Evolutionary conservation across 2,113 vertebrate species (phyloP).

Genomic region (Triplophysa siluroides): DNA sequence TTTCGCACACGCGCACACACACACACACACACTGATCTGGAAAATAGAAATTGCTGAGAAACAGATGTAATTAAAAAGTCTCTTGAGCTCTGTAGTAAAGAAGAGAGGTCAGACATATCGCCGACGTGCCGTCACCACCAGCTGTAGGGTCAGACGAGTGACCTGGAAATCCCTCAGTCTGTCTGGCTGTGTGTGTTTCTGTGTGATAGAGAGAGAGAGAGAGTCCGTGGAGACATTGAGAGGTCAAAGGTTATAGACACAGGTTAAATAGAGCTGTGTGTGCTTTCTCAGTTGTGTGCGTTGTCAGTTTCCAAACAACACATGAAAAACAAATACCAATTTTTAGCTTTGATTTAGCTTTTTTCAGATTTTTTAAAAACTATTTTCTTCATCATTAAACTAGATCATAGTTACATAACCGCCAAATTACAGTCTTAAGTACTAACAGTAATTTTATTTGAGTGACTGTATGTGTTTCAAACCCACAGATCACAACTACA

Average conservation of each 20-base stretch:
- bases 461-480: too few species aligned
- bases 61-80: slow-evolving; percentile 4
- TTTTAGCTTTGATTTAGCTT: too few species aligned
- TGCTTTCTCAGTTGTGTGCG: background rate
- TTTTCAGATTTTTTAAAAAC: too few species aligned
- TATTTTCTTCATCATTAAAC: too few species aligned
- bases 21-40: slow-evolving; percentile 17
- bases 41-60: slow-evolving; percentile 15
- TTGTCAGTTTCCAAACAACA: too few species aligned
- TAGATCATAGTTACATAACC: too few species aligned
- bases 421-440: too few species aligned
- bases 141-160: slow-evolving; percentile 30
- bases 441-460: too few species aligned
- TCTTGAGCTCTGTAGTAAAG: slow-evolving; percentile 15
- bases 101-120: background rate
- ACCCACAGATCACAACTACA: too few species aligned
- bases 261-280: slow-evolving; percentile 29
- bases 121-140: slow-evolving; percentile 33
- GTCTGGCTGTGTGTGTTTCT: background rate
- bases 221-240: slow-evolving; percentile 10
- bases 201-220: background rate
- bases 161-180: slow-evolving; percentile 22
- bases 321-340: too few species aligned
- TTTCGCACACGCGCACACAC: background rate
- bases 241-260: slow-evolving; percentile 32